Evolutionary conservation across 2,797 vertebrate species (phyloP), one percentile per base, ranked within the genome.

Genomic region (Smutsia gigantea): DNA sequence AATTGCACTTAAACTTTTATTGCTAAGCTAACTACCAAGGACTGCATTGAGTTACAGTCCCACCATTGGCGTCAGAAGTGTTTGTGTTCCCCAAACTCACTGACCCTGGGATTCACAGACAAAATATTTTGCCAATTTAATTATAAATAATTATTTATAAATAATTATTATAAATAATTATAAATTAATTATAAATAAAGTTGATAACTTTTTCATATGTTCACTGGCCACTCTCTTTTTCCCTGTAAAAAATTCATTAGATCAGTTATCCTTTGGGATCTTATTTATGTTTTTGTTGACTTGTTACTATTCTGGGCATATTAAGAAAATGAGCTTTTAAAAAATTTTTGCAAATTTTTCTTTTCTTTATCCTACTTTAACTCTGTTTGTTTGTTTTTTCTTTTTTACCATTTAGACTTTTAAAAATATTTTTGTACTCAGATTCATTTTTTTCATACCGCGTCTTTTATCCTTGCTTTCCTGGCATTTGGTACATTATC

Each of bases 281-380:
- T 7, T 34, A 10, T 72, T 81, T 49, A 49, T 78, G 17, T 81
- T 86, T 66, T 87, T 21, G 21, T 74, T 51, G 9, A 18, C 46
- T 10, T 34, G 12, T 68, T 63, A 64, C 46, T 94, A 31, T 87
- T n/a, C 31, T 66, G 9, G 15, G 4, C 39, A 21, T 51, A 34
- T 83, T 66, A 83, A 78, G 79, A 68, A 83, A 97, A 81, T 59
- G 23, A 87, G 31, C 31, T 31, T 46, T 79, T 88, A 39, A 39
- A 39, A 39, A 42, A 7, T 53, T 87, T 95, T 57, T 25, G n/a
- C 7, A 66, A 85, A 34, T 5, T 19, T 90, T 81, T 82, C 63
- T 39, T 94, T 87, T 61, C 68, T 64, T 81, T 74, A 63, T 82
- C 46, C 29, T 79, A 34, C 55, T 87, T 74, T 63, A 77, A n/a